phyloP scores from a whole-genome alignment of 2,797 vertebrate genomes.

The Clamator glandarius region DNA sequence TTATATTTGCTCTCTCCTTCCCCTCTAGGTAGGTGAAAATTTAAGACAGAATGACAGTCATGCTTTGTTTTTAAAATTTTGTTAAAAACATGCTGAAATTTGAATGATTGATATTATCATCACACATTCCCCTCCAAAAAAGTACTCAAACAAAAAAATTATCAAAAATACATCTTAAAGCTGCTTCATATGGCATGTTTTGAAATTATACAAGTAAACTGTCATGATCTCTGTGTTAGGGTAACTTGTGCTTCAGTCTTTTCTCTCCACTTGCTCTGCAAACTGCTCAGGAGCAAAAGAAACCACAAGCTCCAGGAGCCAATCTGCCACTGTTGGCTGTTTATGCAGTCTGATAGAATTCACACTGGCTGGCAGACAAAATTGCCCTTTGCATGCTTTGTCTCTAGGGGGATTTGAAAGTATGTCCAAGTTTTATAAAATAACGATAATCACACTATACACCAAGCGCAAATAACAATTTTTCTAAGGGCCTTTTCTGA shows the following conservation, averaged over 20 bases:
- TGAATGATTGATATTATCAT: not conserved
- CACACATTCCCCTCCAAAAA: not conserved
- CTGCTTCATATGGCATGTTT: not conserved
- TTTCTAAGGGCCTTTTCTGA: not conserved
- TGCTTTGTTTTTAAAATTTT: not conserved
- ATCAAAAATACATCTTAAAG: not conserved
- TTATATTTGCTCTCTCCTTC: not conserved
- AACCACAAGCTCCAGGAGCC: conserved; percentile 28
- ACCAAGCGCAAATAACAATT: not conserved
- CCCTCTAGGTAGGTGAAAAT: not conserved
- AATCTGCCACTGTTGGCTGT: conserved; percentile 51
- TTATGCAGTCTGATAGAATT: conserved; percentile 41
- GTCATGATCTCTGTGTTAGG: not conserved
- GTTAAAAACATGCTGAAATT: not conserved
- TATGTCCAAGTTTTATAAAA: conserved; percentile 43
- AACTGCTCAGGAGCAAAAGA: conserved; percentile 8
- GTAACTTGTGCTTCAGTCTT: not conserved
- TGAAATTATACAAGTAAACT: not conserved
- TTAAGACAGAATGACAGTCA: not conserved
- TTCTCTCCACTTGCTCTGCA: not conserved
- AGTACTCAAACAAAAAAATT: not conserved
- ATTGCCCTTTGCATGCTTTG: conserved; percentile 48
- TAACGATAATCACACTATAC: not conserved
- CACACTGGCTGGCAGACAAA: conserved; percentile 47
- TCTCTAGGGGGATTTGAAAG: conserved; percentile 28